phyloP scores from a whole-genome alignment of 1,140 invertebrate species.

The Drosophila arizonae region DNA sequence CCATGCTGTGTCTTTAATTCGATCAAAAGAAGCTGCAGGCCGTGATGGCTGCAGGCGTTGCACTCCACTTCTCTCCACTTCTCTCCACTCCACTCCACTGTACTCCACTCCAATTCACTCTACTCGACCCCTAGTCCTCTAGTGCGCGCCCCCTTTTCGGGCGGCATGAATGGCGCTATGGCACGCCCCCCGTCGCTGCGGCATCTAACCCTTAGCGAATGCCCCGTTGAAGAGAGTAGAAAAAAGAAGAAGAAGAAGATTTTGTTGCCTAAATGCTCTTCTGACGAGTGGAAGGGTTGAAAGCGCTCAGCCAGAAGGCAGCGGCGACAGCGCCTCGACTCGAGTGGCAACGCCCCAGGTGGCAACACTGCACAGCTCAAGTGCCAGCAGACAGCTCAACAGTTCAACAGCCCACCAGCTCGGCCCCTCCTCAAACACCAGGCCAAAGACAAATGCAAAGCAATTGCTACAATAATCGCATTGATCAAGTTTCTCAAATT shows the following conservation, averaged over 20 bases:
- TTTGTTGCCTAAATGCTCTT: slow-evolving; percentile 75
- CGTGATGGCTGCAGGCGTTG: slow-evolving; percentile 41
- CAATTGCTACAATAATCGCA: too few species aligned
- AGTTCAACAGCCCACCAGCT: neutral
- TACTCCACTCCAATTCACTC: slow-evolving; percentile 31
- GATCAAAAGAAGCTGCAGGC: slow-evolving; percentile 64
- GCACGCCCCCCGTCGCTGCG: slow-evolving; percentile 54
- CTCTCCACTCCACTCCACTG: slow-evolving; percentile 16
- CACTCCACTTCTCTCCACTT: slow-evolving; percentile 31
- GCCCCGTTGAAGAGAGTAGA: slow-evolving; percentile 45
- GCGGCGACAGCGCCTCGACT: neutral
- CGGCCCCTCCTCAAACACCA: neutral
- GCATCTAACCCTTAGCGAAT: slow-evolving; percentile 59
- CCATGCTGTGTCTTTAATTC: slow-evolving; percentile 74
- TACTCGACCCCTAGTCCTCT: slow-evolving; percentile 14
- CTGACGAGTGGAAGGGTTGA: slow-evolving; percentile 57
- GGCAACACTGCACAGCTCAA: slow-evolving; percentile 33
- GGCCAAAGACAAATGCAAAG: too few species aligned
- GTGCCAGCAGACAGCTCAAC: slow-evolving; percentile 5
- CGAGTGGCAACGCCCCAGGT: slow-evolving; percentile 42
- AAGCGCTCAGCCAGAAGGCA: neutral
- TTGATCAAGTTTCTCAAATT: too few species aligned
- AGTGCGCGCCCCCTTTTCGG: neutral
- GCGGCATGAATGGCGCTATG: slow-evolving; percentile 49
- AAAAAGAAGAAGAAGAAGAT: neutral